Evolutionary conservation across 2,888 invertebrate genomes (phyloP).

Genomic region (Dolichomitus sp.): DNA sequence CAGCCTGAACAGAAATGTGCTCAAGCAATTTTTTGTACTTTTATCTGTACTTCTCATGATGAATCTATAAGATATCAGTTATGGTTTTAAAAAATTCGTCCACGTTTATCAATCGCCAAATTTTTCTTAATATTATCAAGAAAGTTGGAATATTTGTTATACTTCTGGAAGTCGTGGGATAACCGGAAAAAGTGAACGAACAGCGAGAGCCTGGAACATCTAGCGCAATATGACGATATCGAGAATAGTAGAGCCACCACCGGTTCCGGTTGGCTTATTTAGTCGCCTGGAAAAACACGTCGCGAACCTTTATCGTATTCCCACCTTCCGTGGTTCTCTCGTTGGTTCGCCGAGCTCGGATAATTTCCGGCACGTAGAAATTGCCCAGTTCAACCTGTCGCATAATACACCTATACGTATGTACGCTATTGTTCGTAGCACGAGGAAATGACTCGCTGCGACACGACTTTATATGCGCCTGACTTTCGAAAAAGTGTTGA

Average conservation of each 20-base stretch:
- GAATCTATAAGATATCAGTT: too few species aligned
- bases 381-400: slow-evolving; percentile 37
- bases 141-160: not conserved
- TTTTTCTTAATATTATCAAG: not conserved
- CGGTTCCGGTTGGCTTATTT: slow-evolving; percentile 59
- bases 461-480: slow-evolving; percentile 33
- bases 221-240: not conserved
- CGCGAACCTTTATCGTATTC: slow-evolving; percentile 36
- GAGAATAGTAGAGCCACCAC: slow-evolving; percentile 6
- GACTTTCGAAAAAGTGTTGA: slow-evolving; percentile 22
- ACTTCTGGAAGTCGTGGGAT: not conserved
- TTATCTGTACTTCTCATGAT: too few species aligned
- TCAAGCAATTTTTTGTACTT: too few species aligned
- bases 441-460: slow-evolving; percentile 43
- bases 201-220: not conserved
- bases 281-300: slow-evolving; percentile 69
- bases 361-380: slow-evolving; percentile 43
- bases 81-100: not conserved
- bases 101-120: not conserved
- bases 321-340: slow-evolving; percentile 23
- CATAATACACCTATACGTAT: slow-evolving; percentile 17
- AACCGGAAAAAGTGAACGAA: not conserved
- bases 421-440: slow-evolving; percentile 36
- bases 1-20: too few species aligned
- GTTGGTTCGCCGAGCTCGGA: slow-evolving; percentile 28